A percentile compares a stretch with the other conserved stretches of the same genome.
phyloP scores from a whole-genome alignment of 2,113 vertebrate species.

The Indicator indicator region DNA sequence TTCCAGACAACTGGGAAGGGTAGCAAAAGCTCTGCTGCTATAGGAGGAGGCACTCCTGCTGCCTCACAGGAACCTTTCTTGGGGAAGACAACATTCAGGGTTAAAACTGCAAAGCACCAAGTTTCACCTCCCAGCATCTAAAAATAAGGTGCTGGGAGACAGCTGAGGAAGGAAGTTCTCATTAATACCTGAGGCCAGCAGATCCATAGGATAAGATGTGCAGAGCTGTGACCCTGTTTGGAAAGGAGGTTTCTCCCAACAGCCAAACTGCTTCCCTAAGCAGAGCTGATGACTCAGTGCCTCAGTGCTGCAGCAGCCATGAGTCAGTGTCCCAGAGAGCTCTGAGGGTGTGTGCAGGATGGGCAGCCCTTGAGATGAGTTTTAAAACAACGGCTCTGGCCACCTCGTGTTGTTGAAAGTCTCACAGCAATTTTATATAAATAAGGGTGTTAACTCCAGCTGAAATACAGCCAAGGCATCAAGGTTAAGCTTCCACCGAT shows the following conservation, averaged over 20 bases:
- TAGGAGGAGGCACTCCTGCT: background rate
- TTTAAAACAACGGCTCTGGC: background rate
- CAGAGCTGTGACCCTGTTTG: no score
- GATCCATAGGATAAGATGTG: background rate
- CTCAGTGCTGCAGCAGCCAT: background rate
- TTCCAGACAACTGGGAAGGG: background rate
- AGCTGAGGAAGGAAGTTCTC: background rate
- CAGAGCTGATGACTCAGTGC: background rate
- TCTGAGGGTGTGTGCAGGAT: fast-evolving
- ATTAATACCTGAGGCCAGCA: background rate
- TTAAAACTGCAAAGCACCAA: background rate
- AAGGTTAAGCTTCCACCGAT: conserved; percentile 45
- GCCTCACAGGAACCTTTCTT: background rate
- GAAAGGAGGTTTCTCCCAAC: background rate
- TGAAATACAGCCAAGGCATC: conserved; percentile 28
- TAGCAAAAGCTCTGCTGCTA: fast-evolving
- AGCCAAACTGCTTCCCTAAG: fast-evolving
- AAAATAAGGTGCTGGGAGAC: fast-evolving
- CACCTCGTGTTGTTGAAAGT: background rate
- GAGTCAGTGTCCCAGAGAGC: background rate
- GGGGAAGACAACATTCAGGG: fast-evolving
- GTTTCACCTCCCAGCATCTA: background rate
- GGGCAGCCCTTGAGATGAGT: background rate
- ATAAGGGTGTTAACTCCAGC: background rate
- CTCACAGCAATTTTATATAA: background rate